These are phyloP conservation scores for Rousettus madagascariensis DNA, from an alignment of 2,797 vertebrate species.

Conservation along the genomic window DNA sequence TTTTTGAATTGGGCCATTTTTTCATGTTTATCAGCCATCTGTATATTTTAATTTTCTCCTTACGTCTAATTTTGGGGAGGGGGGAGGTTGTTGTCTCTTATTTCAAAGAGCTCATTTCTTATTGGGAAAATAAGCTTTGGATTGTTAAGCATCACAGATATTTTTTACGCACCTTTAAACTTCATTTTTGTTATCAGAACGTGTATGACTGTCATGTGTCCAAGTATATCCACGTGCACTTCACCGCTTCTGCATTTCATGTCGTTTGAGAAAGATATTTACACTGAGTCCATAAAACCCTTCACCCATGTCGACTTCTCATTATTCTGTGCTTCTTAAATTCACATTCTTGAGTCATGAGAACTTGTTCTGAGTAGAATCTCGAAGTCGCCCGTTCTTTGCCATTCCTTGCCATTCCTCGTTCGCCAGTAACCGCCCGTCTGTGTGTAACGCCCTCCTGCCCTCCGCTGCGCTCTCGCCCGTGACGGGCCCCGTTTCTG, in stretches of 20 bases:
- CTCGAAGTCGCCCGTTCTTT: constrained; percentile 51
- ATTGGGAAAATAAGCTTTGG: background rate
- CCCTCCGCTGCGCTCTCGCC: constrained; percentile 48
- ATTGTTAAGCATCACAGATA: constrained; percentile 55
- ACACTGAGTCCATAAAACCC: constrained; percentile 53
- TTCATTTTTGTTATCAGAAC: constrained; percentile 68
- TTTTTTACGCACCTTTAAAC: constrained; percentile 30
- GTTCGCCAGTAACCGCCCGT: constrained; percentile 65
- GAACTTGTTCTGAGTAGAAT: constrained; percentile 54
- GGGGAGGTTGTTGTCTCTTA: background rate
- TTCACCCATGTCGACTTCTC: constrained; percentile 64
- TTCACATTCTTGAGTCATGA: constrained; percentile 55
- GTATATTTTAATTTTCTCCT: constrained; percentile 65
- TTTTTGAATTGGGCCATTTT: constrained; percentile 69
- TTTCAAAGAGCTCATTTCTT: constrained; percentile 26
- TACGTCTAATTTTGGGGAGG: constrained; percentile 24
- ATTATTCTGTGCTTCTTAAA: constrained; percentile 62
- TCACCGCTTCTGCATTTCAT: constrained; percentile 59
- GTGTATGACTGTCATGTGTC: constrained; percentile 62
- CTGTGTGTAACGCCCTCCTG: constrained; percentile 62
- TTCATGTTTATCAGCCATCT: constrained; percentile 67
- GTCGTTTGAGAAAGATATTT: constrained; percentile 59
- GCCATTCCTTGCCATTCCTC: constrained; percentile 53
- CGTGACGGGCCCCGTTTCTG: constrained; percentile 60
- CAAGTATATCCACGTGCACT: constrained; percentile 54